Evolutionary conservation across 2,113 vertebrate species (phyloP).

Genomic region (Noctilio leporinus): DNA sequence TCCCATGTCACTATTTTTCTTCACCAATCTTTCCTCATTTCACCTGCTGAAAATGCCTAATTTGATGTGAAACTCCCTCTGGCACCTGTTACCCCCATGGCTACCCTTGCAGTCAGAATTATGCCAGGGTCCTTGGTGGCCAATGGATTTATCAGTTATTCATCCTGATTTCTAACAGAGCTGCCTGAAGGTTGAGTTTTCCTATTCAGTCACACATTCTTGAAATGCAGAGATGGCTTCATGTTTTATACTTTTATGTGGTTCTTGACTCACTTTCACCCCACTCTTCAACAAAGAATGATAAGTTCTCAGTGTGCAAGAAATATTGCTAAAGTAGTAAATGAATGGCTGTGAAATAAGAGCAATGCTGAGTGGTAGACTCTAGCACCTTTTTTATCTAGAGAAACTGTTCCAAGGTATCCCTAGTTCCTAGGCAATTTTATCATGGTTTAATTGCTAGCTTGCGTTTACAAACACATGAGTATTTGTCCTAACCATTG

Average conservation of each 20-base stretch:
- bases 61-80: background rate
- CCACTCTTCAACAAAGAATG: background rate
- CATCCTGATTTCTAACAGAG: background rate
- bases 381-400: accelerated
- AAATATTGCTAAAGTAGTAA: background rate
- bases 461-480: background rate
- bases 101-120: background rate
- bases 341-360: background rate
- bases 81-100: background rate
- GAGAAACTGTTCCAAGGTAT: background rate
- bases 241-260: background rate
- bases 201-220: background rate
- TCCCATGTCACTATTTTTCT: background rate
- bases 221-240: background rate
- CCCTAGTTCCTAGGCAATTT: background rate
- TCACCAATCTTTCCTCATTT: background rate
- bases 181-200: background rate
- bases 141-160: background rate
- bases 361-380: background rate
- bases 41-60: background rate
- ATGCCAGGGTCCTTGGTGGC: background rate
- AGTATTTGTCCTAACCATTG: background rate
- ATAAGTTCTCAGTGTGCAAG: background rate
- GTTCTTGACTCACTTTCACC: background rate
- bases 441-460: background rate